Base-by-base conservation (phyloP, 2,888 invertebrate species). In the Oscheius sp. region DNA sequence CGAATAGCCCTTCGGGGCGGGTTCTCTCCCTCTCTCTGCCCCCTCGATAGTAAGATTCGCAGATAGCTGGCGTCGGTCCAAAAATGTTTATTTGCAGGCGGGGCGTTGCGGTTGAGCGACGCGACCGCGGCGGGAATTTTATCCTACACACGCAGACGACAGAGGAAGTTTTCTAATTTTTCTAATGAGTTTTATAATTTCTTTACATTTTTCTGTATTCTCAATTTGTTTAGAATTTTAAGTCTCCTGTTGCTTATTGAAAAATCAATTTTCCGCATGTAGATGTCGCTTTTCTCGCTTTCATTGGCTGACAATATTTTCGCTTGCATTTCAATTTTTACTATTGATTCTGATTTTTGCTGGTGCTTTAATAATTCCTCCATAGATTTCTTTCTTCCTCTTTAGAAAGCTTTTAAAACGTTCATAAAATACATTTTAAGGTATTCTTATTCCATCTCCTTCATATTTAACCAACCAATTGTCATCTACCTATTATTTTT, bases 51-150 rank as follows among this genome's bases (percentile, higher is more conserved):
- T 41, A 17, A 41, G 41, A 41, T 41, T 17, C 41, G 41, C 41
- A 41, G 20, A n/a, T n/a, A 36, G 8, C 24, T 33, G 54, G 54
- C 54, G 54, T 54, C 33, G 9, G 9, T 17, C 33, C 54, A 33
- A 54, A 54, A 32, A 33, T 32, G 17, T 20, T 12, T 12, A 54
- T 9, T 54, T 32, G 33, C 32, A 24, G 14, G 8, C 3, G 5
- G 20, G 26, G 51, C 51, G 51, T 12, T n/a, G 51, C 51, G 51
- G 51, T 28, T n/a, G 30, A 28, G 51, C 20, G 9, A 20, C 51
- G 51, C 47, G 2, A 47, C 50, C 3, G 17, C 54, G 54, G 54
- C 54, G 54, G 54, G 54, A 54, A 54, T 9, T 54, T 33, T n/a
- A 3, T 47, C 47, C 47, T 24, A 33, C 33, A 32, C n/a, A 54